These are phyloP conservation scores for Suricata suricatta DNA, from an alignment of 2,113 vertebrate species.

Conservation along the genomic window DNA sequence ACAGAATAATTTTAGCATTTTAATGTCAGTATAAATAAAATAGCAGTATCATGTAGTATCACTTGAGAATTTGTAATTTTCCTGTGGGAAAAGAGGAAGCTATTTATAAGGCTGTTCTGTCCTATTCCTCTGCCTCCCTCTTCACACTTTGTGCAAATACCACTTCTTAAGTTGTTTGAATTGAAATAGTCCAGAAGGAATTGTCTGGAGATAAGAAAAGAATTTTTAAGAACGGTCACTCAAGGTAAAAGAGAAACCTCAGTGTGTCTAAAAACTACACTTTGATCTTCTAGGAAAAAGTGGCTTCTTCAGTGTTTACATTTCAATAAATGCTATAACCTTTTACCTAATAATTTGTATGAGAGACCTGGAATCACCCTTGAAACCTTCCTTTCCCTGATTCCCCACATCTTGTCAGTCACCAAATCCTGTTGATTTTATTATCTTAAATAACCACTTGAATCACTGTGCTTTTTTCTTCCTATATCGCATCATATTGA, in stretches of 20 bases:
- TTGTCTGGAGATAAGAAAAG: neutral
- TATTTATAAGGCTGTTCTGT: slow-evolving; percentile 12
- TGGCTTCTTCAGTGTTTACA: neutral
- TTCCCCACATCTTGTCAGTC: neutral
- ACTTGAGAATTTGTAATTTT: slow-evolving; percentile 3
- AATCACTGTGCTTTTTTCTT: neutral
- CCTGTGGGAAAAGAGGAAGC: neutral
- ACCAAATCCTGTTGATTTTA: neutral
- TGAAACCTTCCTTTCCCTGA: neutral
- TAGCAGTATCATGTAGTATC: neutral
- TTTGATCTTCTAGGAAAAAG: neutral
- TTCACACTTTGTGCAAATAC: neutral
- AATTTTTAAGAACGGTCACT: neutral
- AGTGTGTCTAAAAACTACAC: neutral
- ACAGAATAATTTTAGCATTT: slow-evolving; percentile 26
- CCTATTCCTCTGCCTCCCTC: neutral
- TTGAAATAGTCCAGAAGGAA: neutral
- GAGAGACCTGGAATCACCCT: neutral
- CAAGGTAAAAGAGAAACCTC: neutral
- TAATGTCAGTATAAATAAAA: slow-evolving; percentile 23
- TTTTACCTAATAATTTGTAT: neutral
- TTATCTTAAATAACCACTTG: neutral
- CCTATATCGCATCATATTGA: neutral
- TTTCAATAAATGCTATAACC: neutral
- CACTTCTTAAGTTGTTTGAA: neutral